Base-by-base conservation (phyloP, 2,888 invertebrate genomes). In the Ichneumoninae sp. region DNA sequence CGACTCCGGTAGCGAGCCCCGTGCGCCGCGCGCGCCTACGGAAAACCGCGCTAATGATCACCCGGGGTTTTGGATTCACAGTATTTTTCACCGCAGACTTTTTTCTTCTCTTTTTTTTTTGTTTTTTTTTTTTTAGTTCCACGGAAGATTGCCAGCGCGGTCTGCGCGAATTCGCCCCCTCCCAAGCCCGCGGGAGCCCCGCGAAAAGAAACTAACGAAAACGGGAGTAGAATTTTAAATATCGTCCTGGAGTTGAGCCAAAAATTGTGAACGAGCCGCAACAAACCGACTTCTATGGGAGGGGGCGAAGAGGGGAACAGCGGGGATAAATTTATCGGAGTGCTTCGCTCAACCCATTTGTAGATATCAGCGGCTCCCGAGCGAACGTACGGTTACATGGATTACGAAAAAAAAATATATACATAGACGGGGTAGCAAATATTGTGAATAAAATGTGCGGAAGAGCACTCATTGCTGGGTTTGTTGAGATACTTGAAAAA, bases 161-260 rank as follows among this genome's bases (percentile, higher is more conserved):
- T 30, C 10, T 13, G 62, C 2, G 16, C 33, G n/a, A 22, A 36
- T 50, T 19, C 22, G 33, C 6, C 13, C 3, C 30, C 8, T 6
- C 30, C 30, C 10, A 60, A 13, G 13, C 22, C 30, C 60, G 16
- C 7, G 57, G 10, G 54, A 22, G 22, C 13, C 22, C n/a, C 60
- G 7, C 7, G 57, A 22, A 36, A 22, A 70, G 62, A 69, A 75
- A 62, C 44, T 22, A 60, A 80, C 40, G 69, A 76, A 84, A 79
- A 75, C 71, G 68, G 60, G 84, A 84, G 85, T 80, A 65, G 81
- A 86, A 85, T 85, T 85, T 80, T 81, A 91, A 91, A 91, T 91
- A 91, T 90, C 88, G 88, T 83, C 68, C 88, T 91, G 91, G 91
- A 90, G 83, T 47, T 40, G 77, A 72, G 89, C 91, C 85, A 85